Evolutionary conservation across 2,888 invertebrate species (phyloP).

Genomic region (Cryptus armator): DNA sequence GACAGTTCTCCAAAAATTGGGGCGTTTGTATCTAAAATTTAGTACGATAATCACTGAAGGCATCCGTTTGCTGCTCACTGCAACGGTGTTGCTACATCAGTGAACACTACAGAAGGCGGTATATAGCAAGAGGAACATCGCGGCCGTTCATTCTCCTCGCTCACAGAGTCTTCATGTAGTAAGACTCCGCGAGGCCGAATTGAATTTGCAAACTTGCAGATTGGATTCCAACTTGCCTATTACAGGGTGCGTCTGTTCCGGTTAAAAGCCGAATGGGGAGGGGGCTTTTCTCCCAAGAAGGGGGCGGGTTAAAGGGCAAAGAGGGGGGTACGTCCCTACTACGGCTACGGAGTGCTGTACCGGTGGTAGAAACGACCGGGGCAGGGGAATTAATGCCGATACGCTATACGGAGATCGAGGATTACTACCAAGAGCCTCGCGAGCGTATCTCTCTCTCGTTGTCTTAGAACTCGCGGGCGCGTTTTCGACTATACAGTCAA

Average conservation of each 20-base stretch:
- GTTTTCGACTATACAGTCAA: conserved; percentile 26
- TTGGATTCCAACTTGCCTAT: conserved; percentile 86
- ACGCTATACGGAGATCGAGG: conserved; percentile 83
- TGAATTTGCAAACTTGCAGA: conserved; percentile 85
- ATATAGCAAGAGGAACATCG: conserved; percentile 43
- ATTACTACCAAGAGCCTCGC: conserved; percentile 77
- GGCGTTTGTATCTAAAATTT: background rate
- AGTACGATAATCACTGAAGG: background rate
- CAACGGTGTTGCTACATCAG: conserved; percentile 27
- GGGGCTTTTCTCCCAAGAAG: conserved; percentile 23
- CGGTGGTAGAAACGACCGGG: conserved; percentile 70
- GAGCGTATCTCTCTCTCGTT: conserved; percentile 55
- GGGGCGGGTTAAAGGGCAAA: conserved; percentile 42
- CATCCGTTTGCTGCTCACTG: background rate
- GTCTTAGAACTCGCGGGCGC: conserved; percentile 67
- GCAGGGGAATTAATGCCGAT: conserved; percentile 85
- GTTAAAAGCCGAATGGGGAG: conserved; percentile 82
- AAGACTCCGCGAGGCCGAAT: conserved; percentile 81
- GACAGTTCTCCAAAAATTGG: no score
- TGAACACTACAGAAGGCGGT: conserved; percentile 4
- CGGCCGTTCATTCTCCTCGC: conserved; percentile 45
- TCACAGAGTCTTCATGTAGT: conserved; percentile 78
- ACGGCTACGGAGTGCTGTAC: conserved; percentile 53
- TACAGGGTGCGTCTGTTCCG: conserved; percentile 85
- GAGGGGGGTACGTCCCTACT: conserved; percentile 34